These are phyloP conservation scores for Nilaparvata lugens DNA, from an alignment of 1,140 invertebrate genomes.

Conservation along the genomic window DNA sequence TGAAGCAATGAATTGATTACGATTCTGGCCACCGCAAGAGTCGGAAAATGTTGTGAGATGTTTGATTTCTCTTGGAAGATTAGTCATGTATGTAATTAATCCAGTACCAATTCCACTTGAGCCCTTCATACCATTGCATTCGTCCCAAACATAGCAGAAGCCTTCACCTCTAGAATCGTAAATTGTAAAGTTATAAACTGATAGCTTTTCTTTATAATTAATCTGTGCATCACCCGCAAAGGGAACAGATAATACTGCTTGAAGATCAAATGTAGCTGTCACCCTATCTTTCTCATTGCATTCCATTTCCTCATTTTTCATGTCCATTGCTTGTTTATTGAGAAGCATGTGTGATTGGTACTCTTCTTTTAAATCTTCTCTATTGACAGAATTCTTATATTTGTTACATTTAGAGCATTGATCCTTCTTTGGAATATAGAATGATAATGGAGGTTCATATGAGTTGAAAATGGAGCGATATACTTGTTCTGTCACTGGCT, in stretches of 20 bases:
- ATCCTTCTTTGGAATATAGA: constrained; percentile 10
- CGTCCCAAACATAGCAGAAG: constrained; percentile 16
- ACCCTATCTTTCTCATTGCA: constrained; percentile 2
- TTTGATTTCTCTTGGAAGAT: constrained; percentile 9
- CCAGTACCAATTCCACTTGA: constrained; percentile 15
- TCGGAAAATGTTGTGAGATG: constrained; percentile 16
- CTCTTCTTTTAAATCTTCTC: constrained; percentile 7
- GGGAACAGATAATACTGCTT: constrained; percentile 25
- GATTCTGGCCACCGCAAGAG: constrained; percentile 19
- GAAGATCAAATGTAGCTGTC: constrained; percentile 26
- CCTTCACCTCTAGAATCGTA: constrained; percentile 10
- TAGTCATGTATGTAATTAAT: constrained; percentile 7
- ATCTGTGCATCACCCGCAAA: constrained; percentile 19
- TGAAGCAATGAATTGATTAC: constrained; percentile 12
- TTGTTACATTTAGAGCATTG: constrained; percentile 11
- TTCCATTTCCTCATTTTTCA: constrained; percentile 10
- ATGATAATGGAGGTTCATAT: constrained; percentile 10
- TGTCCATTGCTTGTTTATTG: constrained; percentile 11
- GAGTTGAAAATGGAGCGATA: constrained; percentile 12
- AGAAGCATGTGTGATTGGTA: neutral
- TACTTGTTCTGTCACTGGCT: constrained; percentile 3
- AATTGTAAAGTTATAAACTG: constrained; percentile 13
- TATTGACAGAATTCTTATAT: constrained; percentile 10
- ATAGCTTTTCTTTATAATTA: constrained; percentile 24
- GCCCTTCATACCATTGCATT: constrained; percentile 12